These are phyloP conservation scores for Anthopleura xanthogrammica DNA, from an alignment of 92 coral and sea anemone species.

Conservation along the genomic window DNA sequence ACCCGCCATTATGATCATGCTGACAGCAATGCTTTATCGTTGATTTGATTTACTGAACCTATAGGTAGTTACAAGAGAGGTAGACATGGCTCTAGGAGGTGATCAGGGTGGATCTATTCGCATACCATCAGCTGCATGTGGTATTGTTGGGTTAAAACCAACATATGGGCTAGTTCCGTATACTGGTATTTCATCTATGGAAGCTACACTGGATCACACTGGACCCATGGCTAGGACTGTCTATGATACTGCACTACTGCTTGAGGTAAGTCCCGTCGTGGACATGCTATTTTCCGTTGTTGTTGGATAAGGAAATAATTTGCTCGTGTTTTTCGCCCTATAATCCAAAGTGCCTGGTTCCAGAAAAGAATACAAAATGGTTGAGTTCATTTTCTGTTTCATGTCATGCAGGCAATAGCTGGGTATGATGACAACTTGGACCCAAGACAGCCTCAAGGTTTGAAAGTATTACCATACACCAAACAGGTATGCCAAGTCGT, in stretches of 20 bases:
- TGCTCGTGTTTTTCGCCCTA: no score
- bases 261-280: constrained; percentile 40
- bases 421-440: constrained; percentile 57
- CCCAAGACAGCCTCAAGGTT: constrained; percentile 56
- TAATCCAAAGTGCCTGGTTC: background rate
- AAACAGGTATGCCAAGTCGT: constrained; percentile 21
- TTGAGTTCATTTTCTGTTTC: background rate
- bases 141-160: constrained; percentile 80
- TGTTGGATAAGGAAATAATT: no score
- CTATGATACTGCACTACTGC: constrained; percentile 48
- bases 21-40: background rate
- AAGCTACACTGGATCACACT: constrained; percentile 58
- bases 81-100: constrained; percentile 75
- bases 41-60: background rate
- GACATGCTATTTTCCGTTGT: no score
- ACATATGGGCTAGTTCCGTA: constrained; percentile 72
- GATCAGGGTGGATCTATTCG: constrained; percentile 80
- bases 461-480: constrained; percentile 45
- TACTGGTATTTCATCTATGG: constrained; percentile 54
- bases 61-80: constrained; percentile 16
- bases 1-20: background rate
- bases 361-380: background rate
- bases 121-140: constrained; percentile 61
- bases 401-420: constrained; percentile 43
- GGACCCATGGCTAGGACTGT: constrained; percentile 76